Evolutionary conservation across 1,140 invertebrate genomes (phyloP), one percentile per base, ranked within the genome.

Genomic region (Anoplolepis gracilipes): DNA sequence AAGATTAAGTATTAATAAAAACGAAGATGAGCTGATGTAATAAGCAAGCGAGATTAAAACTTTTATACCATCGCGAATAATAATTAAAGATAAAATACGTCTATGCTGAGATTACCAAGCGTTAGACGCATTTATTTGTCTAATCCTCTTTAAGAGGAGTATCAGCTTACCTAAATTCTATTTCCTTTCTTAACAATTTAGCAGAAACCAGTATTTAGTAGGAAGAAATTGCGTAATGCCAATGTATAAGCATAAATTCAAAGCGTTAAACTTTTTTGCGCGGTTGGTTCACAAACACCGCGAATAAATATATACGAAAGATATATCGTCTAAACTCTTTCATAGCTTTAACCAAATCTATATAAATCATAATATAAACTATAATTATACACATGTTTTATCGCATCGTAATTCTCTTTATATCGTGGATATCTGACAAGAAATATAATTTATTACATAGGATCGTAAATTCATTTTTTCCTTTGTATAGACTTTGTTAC

Each of bases 31-130:
- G 67, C 67, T 19, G 65, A 53, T 59, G 53, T 73, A 73, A 81
- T 82, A 73, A 82, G 72, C 67, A 82, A 70, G 67, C 53, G 36
- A 73, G 78, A 82, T 82, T 82, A 82, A 82, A 82, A 82, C 53
- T 82, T 82, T 82, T 73, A 73, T 19, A 59, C 10, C 7, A n/a
- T 39, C 36, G 67, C 53, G 19, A 59, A 82, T 82, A 82, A 82
- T 82, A 73, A 73, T 59, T 39, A 72, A 46, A 42, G 67, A 82
- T 81, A 36, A 82, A 59, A 82, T 42, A 33, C 67, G 67, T 36
- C 30, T 39, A 33, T 19, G 30, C 28, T 13, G 25, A 72, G 49
- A 81, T 81, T 81, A 81, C 46, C 25, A 19, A 30, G 76, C 77
- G 33, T 70, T 78, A 78, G 28, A n/a, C 25, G 25, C 53, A 39